phyloP scores from a whole-genome alignment of 2,888 invertebrate genomes.

The Erpobdella octoculata region DNA sequence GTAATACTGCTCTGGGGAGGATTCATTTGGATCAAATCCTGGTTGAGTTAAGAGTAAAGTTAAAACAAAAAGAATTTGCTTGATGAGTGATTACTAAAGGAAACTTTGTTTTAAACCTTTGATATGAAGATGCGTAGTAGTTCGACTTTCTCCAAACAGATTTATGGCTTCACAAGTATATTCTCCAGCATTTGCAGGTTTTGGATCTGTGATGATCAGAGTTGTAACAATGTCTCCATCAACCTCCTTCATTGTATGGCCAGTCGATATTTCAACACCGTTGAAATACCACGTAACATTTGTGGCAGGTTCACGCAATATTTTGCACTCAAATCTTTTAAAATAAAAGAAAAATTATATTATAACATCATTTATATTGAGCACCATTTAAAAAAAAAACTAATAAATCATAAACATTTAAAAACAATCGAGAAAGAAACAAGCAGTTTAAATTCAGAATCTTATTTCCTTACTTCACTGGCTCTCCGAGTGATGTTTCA shows the following conservation, averaged over 20 bases:
- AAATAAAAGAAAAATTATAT: neutral
- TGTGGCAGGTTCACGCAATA: conserved; percentile 5
- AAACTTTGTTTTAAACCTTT: conserved; percentile 20
- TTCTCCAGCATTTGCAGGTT: conserved; percentile 21
- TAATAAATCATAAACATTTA: no score
- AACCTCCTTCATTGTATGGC: conserved; percentile 23
- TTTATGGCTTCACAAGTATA: conserved; percentile 19
- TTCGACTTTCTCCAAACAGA: conserved; percentile 6
- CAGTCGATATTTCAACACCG: conserved; percentile 23
- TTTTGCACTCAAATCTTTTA: conserved; percentile 20
- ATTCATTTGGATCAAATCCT: no score
- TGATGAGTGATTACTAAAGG: no score
- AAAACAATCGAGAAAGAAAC: neutral
- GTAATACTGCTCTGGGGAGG: no score
- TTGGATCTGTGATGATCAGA: conserved; percentile 13
- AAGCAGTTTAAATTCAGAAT: neutral
- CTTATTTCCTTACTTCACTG: conserved; percentile 3
- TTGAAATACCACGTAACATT: conserved; percentile 24
- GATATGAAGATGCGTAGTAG: conserved; percentile 5
- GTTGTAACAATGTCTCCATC: conserved; percentile 19
- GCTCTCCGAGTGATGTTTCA: neutral
- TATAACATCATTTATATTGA: no score
- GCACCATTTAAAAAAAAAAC: no score
- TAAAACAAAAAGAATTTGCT: no score
- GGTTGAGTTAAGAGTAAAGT: no score